phyloP scores from a whole-genome alignment of 2,888 invertebrate species.

The Andrena haemorrhoa region DNA sequence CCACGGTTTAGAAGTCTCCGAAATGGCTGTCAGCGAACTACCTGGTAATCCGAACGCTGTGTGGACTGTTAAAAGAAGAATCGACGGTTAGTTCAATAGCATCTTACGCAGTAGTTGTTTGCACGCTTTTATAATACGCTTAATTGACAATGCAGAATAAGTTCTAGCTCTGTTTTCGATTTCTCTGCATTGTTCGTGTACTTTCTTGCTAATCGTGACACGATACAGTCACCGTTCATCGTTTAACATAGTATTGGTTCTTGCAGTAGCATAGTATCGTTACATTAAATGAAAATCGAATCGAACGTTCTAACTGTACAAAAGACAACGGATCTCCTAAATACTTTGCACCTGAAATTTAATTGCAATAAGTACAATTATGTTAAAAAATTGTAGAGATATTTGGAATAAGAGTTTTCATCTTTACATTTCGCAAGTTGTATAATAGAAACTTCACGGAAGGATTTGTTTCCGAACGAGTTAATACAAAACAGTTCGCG shows the following conservation, averaged over 20 bases:
- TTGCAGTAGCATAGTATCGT: background rate
- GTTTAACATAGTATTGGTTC: background rate
- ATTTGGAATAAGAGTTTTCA: conserved; percentile 21
- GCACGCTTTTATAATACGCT: conserved; percentile 59
- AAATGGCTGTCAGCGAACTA: conserved; percentile 99
- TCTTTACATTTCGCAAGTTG: no score
- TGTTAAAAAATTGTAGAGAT: conserved; percentile 32
- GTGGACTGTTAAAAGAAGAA: conserved; percentile 98
- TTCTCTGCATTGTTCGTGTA: conserved; percentile 5
- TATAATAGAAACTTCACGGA: no score
- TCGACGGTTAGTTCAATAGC: conserved; percentile 93
- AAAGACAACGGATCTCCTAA: background rate
- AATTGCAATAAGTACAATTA: background rate
- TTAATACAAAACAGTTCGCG: no score
- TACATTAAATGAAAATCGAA: conserved; percentile 4
- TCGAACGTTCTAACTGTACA: background rate
- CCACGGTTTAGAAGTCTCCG: conserved; percentile 99
- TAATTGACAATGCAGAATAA: conserved; percentile 34
- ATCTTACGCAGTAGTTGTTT: conserved; percentile 58
- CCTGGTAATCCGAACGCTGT: conserved; percentile 99
- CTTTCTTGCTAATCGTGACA: conserved; percentile 12
- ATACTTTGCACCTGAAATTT: background rate
- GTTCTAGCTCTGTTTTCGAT: conserved; percentile 30
- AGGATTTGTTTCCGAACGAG: no score
- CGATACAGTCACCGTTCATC: conserved; percentile 1